A percentile compares a stretch with the other conserved stretches of the same genome.
These are phyloP conservation scores for Daphoenositta chrysoptera DNA, from an alignment of 2,113 vertebrate species.

Conservation along the genomic window DNA sequence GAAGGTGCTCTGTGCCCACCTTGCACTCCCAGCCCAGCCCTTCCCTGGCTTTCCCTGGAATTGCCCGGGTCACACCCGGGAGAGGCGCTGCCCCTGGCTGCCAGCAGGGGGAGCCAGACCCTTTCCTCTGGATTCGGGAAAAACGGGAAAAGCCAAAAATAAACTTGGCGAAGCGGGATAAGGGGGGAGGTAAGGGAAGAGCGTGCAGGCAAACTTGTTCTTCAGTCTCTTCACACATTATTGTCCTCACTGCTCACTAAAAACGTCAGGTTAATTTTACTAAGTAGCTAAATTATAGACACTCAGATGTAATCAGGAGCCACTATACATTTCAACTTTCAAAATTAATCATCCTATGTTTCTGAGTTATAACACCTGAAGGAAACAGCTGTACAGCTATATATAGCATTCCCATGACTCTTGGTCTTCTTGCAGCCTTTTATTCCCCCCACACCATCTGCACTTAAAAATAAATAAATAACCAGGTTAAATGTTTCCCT, in stretches of 20 bases:
- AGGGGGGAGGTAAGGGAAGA: not conserved
- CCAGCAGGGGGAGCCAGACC: conserved; percentile 1
- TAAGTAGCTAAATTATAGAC: conserved; percentile 74
- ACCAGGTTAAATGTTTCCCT: not conserved
- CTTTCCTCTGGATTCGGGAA: not conserved
- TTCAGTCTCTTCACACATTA: conserved; percentile 51
- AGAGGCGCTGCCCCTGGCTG: not conserved
- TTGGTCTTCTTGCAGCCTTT: not conserved
- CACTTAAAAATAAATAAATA: conserved; percentile 11
- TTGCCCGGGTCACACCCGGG: not conserved
- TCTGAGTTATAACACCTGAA: conserved; percentile 57
- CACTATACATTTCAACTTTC: conserved; percentile 51
- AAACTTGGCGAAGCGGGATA: not conserved
- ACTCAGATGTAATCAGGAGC: conserved; percentile 67
- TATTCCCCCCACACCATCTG: not conserved
- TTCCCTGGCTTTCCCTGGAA: accelerated
- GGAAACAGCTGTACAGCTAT: conserved; percentile 54
- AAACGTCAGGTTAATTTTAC: conserved; percentile 71
- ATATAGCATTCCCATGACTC: not conserved
- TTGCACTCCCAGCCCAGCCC: no score
- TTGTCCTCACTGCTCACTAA: conserved; percentile 64
- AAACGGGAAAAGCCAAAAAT: conserved; percentile 45
- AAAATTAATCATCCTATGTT: conserved; percentile 56
- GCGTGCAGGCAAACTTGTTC: not conserved
- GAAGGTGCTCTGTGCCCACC: accelerated